Evolutionary conservation across 2,113 vertebrate species (phyloP), one percentile per base, ranked within the genome.

Genomic region (Ranitomeya imitator): DNA sequence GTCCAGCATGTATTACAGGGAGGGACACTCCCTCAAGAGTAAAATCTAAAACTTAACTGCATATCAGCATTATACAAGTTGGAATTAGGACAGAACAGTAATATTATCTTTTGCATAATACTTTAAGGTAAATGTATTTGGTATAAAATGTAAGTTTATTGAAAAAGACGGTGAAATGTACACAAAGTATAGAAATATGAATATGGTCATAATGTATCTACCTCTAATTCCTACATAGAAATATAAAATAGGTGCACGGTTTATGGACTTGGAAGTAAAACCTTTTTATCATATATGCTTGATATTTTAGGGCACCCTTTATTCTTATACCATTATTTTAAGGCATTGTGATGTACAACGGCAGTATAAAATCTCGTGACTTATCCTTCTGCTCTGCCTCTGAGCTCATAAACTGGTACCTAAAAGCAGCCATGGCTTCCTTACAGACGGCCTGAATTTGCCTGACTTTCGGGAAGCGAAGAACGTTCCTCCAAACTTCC

Each of bases 391-490:
- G 98, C 23, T 99, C 95, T 61, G 92, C 90, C 71, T 97, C 92
- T 0, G 94, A 96, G 21, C 88, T 86, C 13, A 97, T 89, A 0
- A 88, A 91, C 67, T 65, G 92, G 90, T 99, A 99, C n/a, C 97
- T 97, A 37, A 98, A 91, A 84, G 95, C 71, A 0, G 94, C 89
- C 98, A 99, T 98, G 3, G 96, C 95, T 0, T 95, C 94, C 69
- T 93, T 93, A 83, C 98, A 99, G 54, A 96, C 90, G 0, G 96
- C 90, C 92, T 99, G 98, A 85, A 99, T 84, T 11, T 89, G 93
- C 52, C 91, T 90, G 63, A 97, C 96, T 79, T 95, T 95, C 77
- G 59, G 23, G 55, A 95, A 93, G 0, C 96, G 90, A 89, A 99
- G 90, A 0, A 89, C 54, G 21, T 85, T 92, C 57, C 98, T 97